Percentiles rank a stretch among this genome's conserved stretches.
Evolutionary conservation across 2,113 vertebrate genomes (phyloP).

Genomic region (Saiga tatarica): DNA sequence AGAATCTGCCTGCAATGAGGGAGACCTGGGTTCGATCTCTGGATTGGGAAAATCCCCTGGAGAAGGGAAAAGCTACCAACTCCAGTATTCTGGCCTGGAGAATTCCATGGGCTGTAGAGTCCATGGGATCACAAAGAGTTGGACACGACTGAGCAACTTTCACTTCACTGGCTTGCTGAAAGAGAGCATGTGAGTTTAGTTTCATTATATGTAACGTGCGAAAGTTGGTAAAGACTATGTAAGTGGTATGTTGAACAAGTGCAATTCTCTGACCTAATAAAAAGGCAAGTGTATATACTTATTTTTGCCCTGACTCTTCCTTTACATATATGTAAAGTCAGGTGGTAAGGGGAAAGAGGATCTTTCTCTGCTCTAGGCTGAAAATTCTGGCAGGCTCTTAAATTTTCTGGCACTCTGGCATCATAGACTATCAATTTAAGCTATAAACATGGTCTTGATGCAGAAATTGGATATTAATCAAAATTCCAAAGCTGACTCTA

Average conservation of each 20-base stretch:
- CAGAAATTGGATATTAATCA: neutral
- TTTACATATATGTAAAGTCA: neutral
- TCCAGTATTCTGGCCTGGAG: neutral
- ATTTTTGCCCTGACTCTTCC: neutral
- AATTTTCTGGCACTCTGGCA: neutral
- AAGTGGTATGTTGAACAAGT: neutral
- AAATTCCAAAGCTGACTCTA: slow-evolving; percentile 1
- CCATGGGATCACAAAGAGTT: neutral
- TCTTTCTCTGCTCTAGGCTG: neutral
- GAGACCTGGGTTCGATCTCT: neutral
- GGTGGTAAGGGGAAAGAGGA: neutral
- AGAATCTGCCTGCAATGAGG: neutral
- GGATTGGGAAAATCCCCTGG: neutral
- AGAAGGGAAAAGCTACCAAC: neutral
- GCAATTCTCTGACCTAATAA: neutral
- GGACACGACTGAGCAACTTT: neutral
- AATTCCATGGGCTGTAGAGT: neutral
- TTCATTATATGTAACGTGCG: neutral
- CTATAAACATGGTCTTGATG: neutral
- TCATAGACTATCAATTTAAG: neutral
- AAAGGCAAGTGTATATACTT: neutral
- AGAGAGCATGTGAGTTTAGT: neutral
- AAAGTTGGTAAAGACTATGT: neutral
- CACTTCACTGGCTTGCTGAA: neutral
- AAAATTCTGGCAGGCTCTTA: slow-evolving; percentile 26